Evolutionary conservation across 2,888 invertebrate genomes (phyloP).

Genomic region (Perithous albicinctus): DNA sequence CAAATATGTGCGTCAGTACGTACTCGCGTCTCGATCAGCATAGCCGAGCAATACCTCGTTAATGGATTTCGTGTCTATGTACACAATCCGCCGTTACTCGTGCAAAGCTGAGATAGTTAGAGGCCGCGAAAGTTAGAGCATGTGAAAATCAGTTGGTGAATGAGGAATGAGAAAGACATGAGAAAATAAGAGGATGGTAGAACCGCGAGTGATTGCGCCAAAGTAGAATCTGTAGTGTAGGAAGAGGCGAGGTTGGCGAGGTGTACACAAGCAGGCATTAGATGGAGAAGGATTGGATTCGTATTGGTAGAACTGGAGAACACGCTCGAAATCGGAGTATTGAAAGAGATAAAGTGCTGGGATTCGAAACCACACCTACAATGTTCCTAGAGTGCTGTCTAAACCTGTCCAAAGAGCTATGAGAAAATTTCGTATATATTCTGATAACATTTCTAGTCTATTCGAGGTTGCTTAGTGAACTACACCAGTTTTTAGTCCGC

Average conservation of each 20-base stretch:
- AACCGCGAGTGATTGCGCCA: conserved; percentile 22
- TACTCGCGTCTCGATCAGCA: conserved; percentile 34
- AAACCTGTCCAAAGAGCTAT: not conserved
- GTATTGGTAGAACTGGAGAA: conserved; percentile 50
- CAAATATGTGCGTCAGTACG: conserved; percentile 49
- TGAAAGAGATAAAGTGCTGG: not conserved
- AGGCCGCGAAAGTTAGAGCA: conserved; percentile 37
- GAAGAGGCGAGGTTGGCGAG: not conserved
- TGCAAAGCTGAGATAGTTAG: conserved; percentile 30
- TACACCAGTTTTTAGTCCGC: not conserved
- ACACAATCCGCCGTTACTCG: conserved; percentile 59
- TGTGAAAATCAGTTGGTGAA: conserved; percentile 51
- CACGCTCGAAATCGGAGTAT: conserved; percentile 23
- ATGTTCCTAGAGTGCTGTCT: not conserved
- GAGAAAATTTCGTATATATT: not conserved
- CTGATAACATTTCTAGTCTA: not conserved
- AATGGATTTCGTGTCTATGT: conserved; percentile 71
- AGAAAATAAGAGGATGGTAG: conserved; percentile 17
- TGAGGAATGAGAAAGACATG: conserved; percentile 39
- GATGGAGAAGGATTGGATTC: conserved; percentile 45
- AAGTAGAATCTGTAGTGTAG: not conserved
- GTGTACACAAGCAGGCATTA: conserved; percentile 21
- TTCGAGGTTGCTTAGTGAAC: not conserved
- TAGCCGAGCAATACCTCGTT: conserved; percentile 60
- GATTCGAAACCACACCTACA: not conserved